Conservation (phyloP, 2,888 invertebrate genomes). For the Parnassius mnemosyne region DNA sequence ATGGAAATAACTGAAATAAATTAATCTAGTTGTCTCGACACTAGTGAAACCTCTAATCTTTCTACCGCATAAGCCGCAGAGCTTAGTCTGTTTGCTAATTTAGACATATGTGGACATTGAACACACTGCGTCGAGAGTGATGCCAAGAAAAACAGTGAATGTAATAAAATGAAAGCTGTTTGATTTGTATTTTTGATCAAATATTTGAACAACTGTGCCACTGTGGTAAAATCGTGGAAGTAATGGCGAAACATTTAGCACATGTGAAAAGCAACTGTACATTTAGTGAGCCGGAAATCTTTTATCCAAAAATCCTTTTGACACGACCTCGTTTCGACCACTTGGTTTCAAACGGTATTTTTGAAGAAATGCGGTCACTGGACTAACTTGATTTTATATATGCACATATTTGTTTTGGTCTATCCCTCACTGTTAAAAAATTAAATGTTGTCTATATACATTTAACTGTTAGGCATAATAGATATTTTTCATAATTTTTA, state of each 20-base stretch:
- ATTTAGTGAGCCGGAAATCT: neutral
- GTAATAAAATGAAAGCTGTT: neutral
- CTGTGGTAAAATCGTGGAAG: neutral
- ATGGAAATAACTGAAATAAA: too few species aligned
- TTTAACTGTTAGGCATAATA: too few species aligned
- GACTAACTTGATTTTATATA: conserved; percentile 4
- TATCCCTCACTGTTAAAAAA: too few species aligned
- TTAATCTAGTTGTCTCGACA: too few species aligned
- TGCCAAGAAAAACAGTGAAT: too few species aligned
- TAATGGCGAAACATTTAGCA: conserved; percentile 6
- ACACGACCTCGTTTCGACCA: neutral
- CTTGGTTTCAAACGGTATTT: conserved; percentile 7
- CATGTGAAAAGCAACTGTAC: conserved; percentile 7
- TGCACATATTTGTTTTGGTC: neutral
- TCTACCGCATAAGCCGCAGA: too few species aligned
- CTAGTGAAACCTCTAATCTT: too few species aligned
- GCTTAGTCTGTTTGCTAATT: too few species aligned
- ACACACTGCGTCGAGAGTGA: too few species aligned
- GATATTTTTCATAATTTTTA: too few species aligned
- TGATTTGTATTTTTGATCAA: neutral
- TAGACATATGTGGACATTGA: too few species aligned
- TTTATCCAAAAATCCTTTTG: conserved; percentile 1
- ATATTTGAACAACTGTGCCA: conserved; percentile 9
- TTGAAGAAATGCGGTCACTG: conserved; percentile 4
- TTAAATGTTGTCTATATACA: too few species aligned